A percentile compares a stretch with the other conserved stretches of the same genome.
phyloP scores from a whole-genome alignment of 2,888 invertebrate species.

The Hypercompe scribonia region DNA sequence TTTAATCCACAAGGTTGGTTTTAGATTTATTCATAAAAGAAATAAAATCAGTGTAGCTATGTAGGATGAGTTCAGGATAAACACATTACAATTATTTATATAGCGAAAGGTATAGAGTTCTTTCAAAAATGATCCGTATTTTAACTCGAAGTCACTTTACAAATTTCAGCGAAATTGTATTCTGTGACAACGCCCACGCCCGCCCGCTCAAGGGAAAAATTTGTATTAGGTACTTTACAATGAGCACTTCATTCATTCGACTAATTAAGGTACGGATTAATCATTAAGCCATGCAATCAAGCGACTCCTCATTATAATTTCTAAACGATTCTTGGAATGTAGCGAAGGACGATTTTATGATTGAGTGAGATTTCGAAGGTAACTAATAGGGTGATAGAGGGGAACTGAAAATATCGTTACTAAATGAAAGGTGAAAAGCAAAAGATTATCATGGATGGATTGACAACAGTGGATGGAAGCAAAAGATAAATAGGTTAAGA shows the following conservation, averaged over 20 bases:
- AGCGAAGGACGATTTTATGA: neutral
- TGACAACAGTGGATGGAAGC: too few relatives aligned
- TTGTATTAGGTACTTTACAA: constrained; percentile 13
- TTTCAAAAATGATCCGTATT: neutral
- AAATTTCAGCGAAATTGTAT: constrained; percentile 6
- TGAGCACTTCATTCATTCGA: constrained; percentile 23
- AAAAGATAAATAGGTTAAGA: too few relatives aligned
- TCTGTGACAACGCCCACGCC: neutral
- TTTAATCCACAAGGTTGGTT: too few relatives aligned
- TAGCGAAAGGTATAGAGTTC: neutral
- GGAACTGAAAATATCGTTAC: neutral
- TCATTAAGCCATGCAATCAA: constrained; percentile 19
- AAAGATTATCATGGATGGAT: neutral
- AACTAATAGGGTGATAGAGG: neutral
- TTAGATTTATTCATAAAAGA: neutral
- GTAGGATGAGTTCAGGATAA: neutral
- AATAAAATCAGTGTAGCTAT: neutral
- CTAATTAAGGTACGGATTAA: constrained; percentile 22
- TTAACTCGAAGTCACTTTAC: constrained; percentile 3
- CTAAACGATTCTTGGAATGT: neutral
- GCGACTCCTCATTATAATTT: constrained; percentile 10
- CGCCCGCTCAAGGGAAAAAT: constrained; percentile 14
- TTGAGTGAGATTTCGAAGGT: neutral
- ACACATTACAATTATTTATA: neutral
- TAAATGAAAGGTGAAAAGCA: neutral